Conservation (phyloP, 1,140 invertebrate genomes). For the Cecropterus lyciades region DNA sequence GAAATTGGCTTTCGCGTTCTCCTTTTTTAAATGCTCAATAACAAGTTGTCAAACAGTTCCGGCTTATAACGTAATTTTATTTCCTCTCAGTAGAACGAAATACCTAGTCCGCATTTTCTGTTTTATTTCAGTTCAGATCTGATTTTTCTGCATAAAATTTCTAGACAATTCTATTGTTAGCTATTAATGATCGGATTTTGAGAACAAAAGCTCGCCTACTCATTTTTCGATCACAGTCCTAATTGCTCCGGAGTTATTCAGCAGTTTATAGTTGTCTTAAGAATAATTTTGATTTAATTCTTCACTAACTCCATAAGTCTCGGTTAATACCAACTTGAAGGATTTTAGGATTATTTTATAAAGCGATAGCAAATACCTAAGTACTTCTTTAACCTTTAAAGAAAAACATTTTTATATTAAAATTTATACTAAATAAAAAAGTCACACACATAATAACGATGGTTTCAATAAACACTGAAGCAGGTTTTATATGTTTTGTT, state of each 20-base stretch:
- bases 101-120: neutral
- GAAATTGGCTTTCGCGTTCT: conserved; percentile 14
- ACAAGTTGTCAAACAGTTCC: conserved; percentile 16
- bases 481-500: too few species aligned
- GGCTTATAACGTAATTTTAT: conserved; percentile 24
- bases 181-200: conserved; percentile 58
- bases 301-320: neutral
- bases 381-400: too few species aligned
- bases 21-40: conserved; percentile 15
- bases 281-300: neutral
- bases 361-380: too few species aligned
- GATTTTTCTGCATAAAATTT: conserved; percentile 18
- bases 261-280: neutral
- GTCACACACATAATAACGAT: too few species aligned
- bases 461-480: too few species aligned
- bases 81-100: conserved; percentile 41
- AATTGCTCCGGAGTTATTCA: neutral
- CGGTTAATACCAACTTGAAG: neutral
- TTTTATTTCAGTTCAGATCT: neutral
- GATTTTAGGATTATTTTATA: too few species aligned
- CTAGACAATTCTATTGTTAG: conserved; percentile 13
- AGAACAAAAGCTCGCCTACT: conserved; percentile 49
- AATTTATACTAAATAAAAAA: too few species aligned
- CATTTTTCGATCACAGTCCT: conserved; percentile 44
- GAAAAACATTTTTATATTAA: too few species aligned